Evolutionary conservation across 2,797 vertebrate species (phyloP), one percentile per base, ranked within the genome.

Genomic region (Brachymystax lenok): DNA sequence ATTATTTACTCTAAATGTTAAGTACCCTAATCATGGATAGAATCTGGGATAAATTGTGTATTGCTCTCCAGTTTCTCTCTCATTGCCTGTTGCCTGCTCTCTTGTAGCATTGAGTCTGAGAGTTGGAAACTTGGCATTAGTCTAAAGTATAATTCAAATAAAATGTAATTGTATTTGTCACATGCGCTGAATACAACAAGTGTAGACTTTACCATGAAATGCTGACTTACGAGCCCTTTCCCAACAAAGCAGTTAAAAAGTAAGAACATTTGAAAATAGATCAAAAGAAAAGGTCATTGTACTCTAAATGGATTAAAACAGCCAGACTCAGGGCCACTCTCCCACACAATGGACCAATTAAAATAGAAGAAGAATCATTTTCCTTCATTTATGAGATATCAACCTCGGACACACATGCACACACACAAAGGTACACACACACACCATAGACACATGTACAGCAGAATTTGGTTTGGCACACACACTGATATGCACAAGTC

Each of bases 271-370:
- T 46, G 2, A 46, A 19, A 56, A n/a, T 17, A 56, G 52, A 17
- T 17, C 33, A 56, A 56, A 54, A 56, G 52, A 56, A 90, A 90
- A 90, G 89, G 87, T 79, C 85, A 90, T 85, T 80, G 19, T 85
- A 80, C 88, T 86, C 87, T 89, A 91, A 84, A 82, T 88, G 91
- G 90, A 91, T 87, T 88, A 88, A 92, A 90, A 12, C 40, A n/a
- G 52, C 19, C 19, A 19, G 1, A 0, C 52, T 6, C 16, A 87
- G 88, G 82, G 87, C 87, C 82, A 89, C 77, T 81, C 77, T 67
- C 77, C 76, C 81, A 84, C 76, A 85, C 85, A 88, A 88, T 86
- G 80, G 80, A 86, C 88, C 86, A 91, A 90, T 92, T 93, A 90
- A 80, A 84, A 84, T 77, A 88, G 80, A 83, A 90, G 90, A 87